phyloP scores from a whole-genome alignment of 2,797 vertebrate species.

The Pipistrellus pipistrellus region DNA sequence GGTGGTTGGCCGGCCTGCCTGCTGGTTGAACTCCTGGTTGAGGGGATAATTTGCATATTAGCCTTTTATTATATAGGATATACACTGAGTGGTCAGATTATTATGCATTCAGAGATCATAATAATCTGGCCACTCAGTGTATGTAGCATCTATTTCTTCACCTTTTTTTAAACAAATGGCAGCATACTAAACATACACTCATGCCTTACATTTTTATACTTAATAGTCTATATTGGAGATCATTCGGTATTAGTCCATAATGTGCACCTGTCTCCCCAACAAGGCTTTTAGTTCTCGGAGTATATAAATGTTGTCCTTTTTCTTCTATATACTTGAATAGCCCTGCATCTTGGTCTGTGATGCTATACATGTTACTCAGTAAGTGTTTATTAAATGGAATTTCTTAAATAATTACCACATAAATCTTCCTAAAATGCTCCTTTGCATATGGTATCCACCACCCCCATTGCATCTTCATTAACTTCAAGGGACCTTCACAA shows the following conservation, averaged over 20 bases:
- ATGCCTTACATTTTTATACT: neutral
- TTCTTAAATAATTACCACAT: conserved; percentile 38
- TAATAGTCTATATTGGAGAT: neutral
- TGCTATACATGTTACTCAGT: conserved; percentile 10
- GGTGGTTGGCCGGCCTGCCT: too few relatives aligned
- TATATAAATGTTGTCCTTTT: conserved; percentile 3
- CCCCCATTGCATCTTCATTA: conserved; percentile 48
- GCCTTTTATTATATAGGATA: too few relatives aligned
- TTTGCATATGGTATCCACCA: conserved; percentile 45
- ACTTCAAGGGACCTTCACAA: conserved; percentile 63
- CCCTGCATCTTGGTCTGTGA: conserved; percentile 20
- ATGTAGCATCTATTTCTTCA: neutral
- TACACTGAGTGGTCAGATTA: too few relatives aligned
- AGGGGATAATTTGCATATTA: too few relatives aligned
- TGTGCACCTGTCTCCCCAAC: neutral
- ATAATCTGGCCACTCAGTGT: too few relatives aligned
- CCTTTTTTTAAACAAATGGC: neutral
- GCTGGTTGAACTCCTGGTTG: too few relatives aligned
- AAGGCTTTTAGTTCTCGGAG: conserved; percentile 30
- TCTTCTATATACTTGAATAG: neutral
- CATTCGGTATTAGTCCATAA: neutral
- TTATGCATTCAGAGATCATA: too few relatives aligned
- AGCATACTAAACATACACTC: neutral
- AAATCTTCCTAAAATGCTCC: conserved; percentile 63
- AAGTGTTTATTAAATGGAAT: conserved; percentile 60